Conservation (phyloP, 2,113 vertebrate species). For the Syngnathoides biaculeatus region DNA sequence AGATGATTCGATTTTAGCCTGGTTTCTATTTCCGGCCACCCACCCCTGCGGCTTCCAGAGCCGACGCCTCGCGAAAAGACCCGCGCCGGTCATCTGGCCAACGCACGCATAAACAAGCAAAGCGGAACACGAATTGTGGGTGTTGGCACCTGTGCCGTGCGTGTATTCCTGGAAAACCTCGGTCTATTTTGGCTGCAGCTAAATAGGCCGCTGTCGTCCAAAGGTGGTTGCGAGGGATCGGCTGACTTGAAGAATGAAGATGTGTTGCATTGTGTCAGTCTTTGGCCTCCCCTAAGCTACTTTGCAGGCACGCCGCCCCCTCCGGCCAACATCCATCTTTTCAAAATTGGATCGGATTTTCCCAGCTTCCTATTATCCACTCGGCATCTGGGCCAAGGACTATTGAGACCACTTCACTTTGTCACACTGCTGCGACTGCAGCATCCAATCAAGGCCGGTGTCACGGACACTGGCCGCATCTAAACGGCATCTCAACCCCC, state of each 20-base stretch:
- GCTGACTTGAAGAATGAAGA: neutral
- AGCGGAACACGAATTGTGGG: slow-evolving; percentile 29
- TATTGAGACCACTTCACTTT: slow-evolving; percentile 3
- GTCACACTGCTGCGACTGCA: neutral
- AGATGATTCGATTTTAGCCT: neutral
- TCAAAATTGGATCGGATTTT: neutral
- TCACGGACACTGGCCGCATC: neutral
- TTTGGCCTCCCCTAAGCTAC: neutral
- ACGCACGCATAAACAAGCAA: slow-evolving; percentile 19
- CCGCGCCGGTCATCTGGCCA: slow-evolving; percentile 28
- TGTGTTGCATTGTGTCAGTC: neutral
- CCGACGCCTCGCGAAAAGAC: slow-evolving; percentile 22
- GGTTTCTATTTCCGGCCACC: neutral
- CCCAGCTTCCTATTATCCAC: neutral
- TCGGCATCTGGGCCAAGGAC: slow-evolving; percentile 1
- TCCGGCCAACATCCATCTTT: neutral
- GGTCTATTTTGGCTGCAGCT: slow-evolving; percentile 36
- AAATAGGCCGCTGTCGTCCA: slow-evolving; percentile 29
- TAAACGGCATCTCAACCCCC: neutral
- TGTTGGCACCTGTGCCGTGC: slow-evolving; percentile 28
- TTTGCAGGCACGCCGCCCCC: neutral
- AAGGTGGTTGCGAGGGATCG: slow-evolving; percentile 16
- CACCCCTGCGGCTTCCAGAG: neutral
- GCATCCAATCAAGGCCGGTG: neutral
- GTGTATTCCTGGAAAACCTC: slow-evolving; percentile 42